Evolutionary conservation across 2,113 vertebrate genomes (phyloP).

Genomic region (Apodemus sylvaticus): DNA sequence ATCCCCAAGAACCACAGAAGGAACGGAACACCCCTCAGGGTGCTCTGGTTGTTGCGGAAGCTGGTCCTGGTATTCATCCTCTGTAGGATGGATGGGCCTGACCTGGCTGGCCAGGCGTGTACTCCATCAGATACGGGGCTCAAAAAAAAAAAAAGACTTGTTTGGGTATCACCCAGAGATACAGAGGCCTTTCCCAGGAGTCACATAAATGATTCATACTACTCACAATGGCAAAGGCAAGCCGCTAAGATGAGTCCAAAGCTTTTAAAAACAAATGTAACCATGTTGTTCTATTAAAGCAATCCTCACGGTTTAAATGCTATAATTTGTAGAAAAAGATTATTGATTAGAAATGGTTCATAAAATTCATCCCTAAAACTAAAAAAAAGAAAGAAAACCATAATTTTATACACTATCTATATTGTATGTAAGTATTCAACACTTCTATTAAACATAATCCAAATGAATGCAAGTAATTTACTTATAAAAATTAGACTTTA

Average conservation of each 20-base stretch:
- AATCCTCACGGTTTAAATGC: background rate
- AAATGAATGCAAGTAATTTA: background rate
- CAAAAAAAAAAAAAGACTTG: background rate
- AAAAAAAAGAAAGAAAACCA: background rate
- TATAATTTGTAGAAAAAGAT: conserved; percentile 22
- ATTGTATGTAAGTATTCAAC: background rate
- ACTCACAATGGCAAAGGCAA: background rate
- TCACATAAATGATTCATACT: background rate
- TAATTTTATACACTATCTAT: background rate
- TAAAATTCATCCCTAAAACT: background rate
- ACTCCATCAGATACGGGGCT: background rate
- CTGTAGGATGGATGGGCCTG: background rate
- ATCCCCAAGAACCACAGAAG: background rate
- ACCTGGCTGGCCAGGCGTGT: background rate
- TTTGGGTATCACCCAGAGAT: background rate
- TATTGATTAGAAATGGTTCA: background rate
- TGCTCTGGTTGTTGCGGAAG: background rate
- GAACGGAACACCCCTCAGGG: conserved; percentile 60
- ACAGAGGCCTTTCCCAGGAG: background rate
- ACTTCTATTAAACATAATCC: background rate
- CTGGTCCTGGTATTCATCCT: background rate
- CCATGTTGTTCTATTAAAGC: background rate
- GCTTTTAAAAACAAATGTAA: background rate
- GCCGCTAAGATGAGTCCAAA: background rate
- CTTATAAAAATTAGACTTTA: background rate